Percentiles rank a stretch among this genome's conserved stretches.
phyloP scores from a whole-genome alignment of 2,113 vertebrate species.

The Pristiophorus japonicus region DNA sequence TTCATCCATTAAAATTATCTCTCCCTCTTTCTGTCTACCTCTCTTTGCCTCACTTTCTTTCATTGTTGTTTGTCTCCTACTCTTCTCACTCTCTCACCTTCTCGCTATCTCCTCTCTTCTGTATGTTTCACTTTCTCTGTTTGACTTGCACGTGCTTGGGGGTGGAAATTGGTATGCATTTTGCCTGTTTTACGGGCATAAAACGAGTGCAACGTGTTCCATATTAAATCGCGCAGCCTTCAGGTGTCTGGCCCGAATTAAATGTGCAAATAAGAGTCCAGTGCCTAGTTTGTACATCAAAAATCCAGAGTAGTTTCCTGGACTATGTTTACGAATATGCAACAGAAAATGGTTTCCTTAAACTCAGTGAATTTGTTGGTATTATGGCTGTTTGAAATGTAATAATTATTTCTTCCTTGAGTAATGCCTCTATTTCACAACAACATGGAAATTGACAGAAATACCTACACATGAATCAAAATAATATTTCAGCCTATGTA shows the following conservation, averaged over 20 bases:
- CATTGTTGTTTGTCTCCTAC: neutral
- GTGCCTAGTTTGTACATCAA: neutral
- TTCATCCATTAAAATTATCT: neutral
- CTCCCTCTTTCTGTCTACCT: neutral
- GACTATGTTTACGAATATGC: neutral
- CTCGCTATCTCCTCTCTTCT: neutral
- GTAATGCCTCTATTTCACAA: neutral
- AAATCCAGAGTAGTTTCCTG: neutral
- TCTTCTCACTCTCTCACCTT: neutral
- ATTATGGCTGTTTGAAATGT: neutral
- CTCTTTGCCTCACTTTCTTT: neutral
- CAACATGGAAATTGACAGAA: neutral
- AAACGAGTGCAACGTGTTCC: neutral
- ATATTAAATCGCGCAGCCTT: neutral
- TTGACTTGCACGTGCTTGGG: neutral
- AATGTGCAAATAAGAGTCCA: neutral
- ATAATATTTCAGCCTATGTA: neutral
- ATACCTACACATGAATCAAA: neutral
- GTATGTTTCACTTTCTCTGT: neutral
- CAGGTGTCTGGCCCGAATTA: neutral
- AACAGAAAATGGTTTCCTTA: neutral
- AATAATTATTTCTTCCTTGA: neutral
- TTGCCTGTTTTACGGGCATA: neutral
- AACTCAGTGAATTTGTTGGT: no score
- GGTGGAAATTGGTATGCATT: neutral